A percentile compares a stretch with the other conserved stretches of the same genome.
These are phyloP conservation scores for Clangula hyemalis DNA, from an alignment of 2,797 vertebrate genomes.

Conservation along the genomic window DNA sequence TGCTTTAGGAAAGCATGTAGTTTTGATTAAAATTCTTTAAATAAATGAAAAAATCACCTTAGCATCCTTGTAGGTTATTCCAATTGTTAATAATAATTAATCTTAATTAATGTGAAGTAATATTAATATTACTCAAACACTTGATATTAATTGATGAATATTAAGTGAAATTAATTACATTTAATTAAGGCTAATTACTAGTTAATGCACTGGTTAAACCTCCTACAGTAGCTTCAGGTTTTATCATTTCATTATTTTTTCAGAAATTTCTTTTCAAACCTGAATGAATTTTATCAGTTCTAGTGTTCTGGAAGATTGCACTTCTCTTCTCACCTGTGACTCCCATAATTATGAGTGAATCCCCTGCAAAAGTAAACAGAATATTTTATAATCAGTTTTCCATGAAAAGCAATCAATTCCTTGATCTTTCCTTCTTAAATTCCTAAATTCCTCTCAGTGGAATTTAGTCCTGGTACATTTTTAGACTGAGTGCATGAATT, in stretches of 20 bases:
- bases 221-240: neutral
- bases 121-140: neutral
- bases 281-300: neutral
- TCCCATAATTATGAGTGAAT: neutral
- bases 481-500: neutral
- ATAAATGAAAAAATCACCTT: neutral
- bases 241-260: rapidly evolving
- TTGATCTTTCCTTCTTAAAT: neutral
- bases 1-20: neutral
- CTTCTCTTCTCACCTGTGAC: neutral
- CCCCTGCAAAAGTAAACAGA: neutral
- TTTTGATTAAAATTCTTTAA: neutral
- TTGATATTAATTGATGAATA: neutral
- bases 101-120: neutral
- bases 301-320: neutral
- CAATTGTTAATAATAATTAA: neutral
- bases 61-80: neutral
- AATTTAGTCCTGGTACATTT: neutral
- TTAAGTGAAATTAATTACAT: neutral
- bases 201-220: neutral
- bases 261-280: neutral
- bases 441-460: neutral
- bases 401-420: rapidly evolving
- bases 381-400: neutral
- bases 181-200: constrained; percentile 5